phyloP scores from a whole-genome alignment of 2,797 vertebrate genomes.

The Xiphophorus birchmanni region DNA sequence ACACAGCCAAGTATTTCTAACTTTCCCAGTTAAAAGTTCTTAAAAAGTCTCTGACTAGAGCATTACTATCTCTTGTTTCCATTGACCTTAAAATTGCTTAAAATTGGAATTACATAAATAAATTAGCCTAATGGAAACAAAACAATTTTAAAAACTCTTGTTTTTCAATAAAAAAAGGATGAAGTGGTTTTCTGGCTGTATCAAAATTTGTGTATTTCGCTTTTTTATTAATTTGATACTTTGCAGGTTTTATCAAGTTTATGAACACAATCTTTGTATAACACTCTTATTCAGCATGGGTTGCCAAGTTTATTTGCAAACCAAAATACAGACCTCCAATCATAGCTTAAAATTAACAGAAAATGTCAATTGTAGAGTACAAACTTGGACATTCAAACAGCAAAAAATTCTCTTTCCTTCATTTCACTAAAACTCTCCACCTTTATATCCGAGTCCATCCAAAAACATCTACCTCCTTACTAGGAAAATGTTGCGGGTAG shows the following conservation, averaged over 20 bases:
- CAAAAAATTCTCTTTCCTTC: background rate
- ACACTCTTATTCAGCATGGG: too few species aligned
- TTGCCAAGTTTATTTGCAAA: background rate
- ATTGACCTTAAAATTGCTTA: too few species aligned
- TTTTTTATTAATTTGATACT: background rate
- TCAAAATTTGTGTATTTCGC: too few species aligned
- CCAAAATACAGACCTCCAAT: background rate
- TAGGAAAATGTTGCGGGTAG: background rate
- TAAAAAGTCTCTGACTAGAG: background rate
- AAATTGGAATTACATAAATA: too few species aligned
- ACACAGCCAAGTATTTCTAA: background rate
- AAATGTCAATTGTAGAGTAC: background rate
- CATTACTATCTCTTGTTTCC: background rate
- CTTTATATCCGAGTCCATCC: background rate
- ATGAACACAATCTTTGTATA: background rate
- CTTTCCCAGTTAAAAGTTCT: background rate
- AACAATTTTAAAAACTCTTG: too few species aligned
- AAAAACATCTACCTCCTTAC: background rate
- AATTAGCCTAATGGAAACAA: too few species aligned
- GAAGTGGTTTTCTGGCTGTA: too few species aligned
- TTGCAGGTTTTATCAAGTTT: background rate
- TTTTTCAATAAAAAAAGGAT: too few species aligned
- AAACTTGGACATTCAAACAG: background rate
- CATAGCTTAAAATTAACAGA: background rate
- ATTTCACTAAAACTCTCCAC: background rate